A percentile compares a stretch with the other conserved stretches of the same genome.
Evolutionary conservation across 2,888 invertebrate species (phyloP).

Genomic region (Imbricaverruca yamaguchii): DNA sequence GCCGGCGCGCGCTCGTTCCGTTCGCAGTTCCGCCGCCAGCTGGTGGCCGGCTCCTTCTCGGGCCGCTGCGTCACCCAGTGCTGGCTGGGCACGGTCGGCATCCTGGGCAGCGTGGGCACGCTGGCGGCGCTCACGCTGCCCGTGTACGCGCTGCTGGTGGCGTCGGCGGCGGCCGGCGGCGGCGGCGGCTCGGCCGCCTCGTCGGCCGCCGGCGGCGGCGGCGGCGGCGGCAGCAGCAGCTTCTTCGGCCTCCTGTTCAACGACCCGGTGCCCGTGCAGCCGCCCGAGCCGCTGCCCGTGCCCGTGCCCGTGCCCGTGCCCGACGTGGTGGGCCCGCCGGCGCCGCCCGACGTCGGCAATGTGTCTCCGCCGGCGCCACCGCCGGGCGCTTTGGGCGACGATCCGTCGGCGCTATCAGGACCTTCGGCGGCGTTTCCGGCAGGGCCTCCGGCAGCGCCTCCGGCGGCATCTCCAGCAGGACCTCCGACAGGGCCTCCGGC

Average conservation of each 20-base stretch:
- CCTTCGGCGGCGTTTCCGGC: neutral
- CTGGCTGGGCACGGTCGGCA: conserved; percentile 18
- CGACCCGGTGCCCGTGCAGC: neutral
- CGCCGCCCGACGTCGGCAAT: neutral
- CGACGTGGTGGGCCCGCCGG: neutral
- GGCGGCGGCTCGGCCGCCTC: neutral
- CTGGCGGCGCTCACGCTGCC: neutral
- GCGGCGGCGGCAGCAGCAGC: neutral
- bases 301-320: neutral
- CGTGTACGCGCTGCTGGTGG: conserved; percentile 4
- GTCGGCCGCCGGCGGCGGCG: neutral
- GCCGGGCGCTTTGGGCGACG: neutral
- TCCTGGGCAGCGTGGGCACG: conserved; percentile 2
- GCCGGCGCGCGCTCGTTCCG: neutral
- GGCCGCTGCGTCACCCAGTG: conserved; percentile 15
- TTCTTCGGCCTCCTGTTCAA: neutral
- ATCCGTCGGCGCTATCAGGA: neutral
- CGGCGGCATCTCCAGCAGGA: neutral
- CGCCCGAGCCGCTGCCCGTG: neutral
- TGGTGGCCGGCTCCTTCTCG: neutral
- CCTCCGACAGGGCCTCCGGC: too few relatives aligned
- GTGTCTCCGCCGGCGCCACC: neutral
- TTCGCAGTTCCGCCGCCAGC: neutral
- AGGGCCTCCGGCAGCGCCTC: neutral
- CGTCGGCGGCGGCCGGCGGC: neutral